Conservation (phyloP, 1,140 invertebrate genomes). For the Ceratosolen solmsi region DNA sequence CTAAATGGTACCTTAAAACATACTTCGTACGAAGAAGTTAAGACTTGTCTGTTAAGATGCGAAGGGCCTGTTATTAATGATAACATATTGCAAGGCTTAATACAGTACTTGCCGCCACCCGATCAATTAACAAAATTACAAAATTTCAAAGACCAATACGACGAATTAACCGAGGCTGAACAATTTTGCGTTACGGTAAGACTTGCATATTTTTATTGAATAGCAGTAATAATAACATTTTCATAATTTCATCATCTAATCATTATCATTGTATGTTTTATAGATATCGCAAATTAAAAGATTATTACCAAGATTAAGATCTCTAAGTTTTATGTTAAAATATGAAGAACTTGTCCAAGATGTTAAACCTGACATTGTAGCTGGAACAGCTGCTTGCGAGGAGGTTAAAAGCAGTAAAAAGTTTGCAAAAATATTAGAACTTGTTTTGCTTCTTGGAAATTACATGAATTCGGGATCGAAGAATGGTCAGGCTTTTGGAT, state of each 20-base stretch:
- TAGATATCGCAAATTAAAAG: conserved; percentile 89
- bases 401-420: conserved; percentile 93
- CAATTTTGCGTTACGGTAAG: conserved; percentile 94
- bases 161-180: conserved; percentile 93
- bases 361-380: conserved; percentile 96
- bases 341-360: conserved; percentile 89
- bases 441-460: conserved; percentile 93
- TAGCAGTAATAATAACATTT: too few relatives aligned
- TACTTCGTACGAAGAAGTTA: conserved; percentile 89
- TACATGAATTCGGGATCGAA: conserved; percentile 96
- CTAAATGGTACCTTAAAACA: conserved; percentile 92
- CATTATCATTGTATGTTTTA: too few relatives aligned
- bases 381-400: conserved; percentile 95
- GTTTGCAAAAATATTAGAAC: conserved; percentile 91
- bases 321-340: conserved; percentile 91
- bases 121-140: conserved; percentile 90
- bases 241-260: too few relatives aligned
- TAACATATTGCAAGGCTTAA: conserved; percentile 87
- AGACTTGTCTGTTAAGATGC: conserved; percentile 86
- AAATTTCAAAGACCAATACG: conserved; percentile 83
- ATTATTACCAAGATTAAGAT: conserved; percentile 88
- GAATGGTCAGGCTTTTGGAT: conserved; percentile 94
- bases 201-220: neutral
- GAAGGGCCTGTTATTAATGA: conserved; percentile 88
- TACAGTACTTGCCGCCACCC: conserved; percentile 90